Conservation (phyloP, 2,113 vertebrate species). For the Dermatemys mawii region DNA sequence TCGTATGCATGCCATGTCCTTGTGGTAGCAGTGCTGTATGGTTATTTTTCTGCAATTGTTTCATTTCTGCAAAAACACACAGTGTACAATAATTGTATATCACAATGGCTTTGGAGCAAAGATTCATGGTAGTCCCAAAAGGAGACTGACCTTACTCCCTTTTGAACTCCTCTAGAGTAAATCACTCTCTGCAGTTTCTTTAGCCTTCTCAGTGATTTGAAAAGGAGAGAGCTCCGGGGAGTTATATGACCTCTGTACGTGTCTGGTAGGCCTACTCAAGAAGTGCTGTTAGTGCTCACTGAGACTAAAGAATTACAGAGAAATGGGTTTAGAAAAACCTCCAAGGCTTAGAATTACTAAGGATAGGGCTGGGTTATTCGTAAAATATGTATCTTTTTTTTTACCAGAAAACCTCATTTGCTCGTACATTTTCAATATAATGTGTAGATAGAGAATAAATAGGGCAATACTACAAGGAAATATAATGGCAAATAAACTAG, state of each 20-base stretch:
- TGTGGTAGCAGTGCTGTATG: not conserved
- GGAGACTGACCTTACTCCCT: not conserved
- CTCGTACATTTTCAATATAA: not conserved
- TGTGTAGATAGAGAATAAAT: not conserved
- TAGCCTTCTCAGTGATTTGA: not conserved
- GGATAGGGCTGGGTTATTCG: not conserved
- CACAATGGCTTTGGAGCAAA: not conserved
- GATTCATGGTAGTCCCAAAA: not conserved
- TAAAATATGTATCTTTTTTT: not conserved
- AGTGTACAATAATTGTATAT: not conserved
- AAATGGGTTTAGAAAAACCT: not conserved
- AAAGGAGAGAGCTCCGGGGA: fast-evolving
- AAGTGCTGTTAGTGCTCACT: not conserved
- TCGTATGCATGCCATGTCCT: not conserved
- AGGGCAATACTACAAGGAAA: not conserved
- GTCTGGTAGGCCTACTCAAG: not conserved
- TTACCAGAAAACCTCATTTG: not conserved
- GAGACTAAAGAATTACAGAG: not conserved
- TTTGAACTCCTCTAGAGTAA: not conserved
- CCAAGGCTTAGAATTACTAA: not conserved
- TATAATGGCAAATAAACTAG: not conserved
- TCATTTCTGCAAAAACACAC: not conserved
- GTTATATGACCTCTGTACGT: not conserved
- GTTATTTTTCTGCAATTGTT: not conserved
- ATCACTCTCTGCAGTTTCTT: not conserved